A percentile compares a stretch with the other conserved stretches of the same genome.
These are phyloP conservation scores for Holacanthus passer DNA, from an alignment of 2,113 vertebrate genomes.

Conservation along the genomic window DNA sequence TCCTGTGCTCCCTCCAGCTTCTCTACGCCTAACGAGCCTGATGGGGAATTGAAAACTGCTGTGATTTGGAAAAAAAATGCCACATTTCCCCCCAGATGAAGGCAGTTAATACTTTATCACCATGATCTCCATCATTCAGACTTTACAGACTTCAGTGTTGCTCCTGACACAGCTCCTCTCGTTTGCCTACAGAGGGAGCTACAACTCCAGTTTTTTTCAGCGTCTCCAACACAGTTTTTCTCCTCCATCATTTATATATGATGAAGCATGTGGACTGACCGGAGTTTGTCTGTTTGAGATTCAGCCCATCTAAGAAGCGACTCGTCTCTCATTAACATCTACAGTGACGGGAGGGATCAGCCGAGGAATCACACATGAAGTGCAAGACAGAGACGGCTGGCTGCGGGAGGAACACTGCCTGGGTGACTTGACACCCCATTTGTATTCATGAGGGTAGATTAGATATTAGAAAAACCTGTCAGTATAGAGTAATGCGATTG, in stretches of 20 bases:
- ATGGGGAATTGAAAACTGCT: conserved; percentile 11
- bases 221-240: neutral
- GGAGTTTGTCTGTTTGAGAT: conserved; percentile 47
- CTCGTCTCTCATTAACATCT: conserved; percentile 32
- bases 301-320: conserved; percentile 33
- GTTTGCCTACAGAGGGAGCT: conserved; percentile 60
- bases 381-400: neutral
- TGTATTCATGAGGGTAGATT: neutral
- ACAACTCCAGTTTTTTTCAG: conserved; percentile 1
- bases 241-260: conserved; percentile 47
- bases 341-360: conserved; percentile 26
- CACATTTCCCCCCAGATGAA: neutral
- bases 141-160: neutral
- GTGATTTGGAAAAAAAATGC: neutral
- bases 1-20: neutral
- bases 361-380: conserved; percentile 23
- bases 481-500: no score
- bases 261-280: conserved; percentile 38
- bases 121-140: neutral
- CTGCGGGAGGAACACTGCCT: neutral
- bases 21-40: neutral
- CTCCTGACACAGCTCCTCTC: neutral
- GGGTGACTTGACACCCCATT: neutral
- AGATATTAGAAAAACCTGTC: neutral
- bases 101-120: neutral